These are phyloP conservation scores for Trichacis sp. DNA, from an alignment of 2,888 invertebrate species.

Conservation along the genomic window DNA sequence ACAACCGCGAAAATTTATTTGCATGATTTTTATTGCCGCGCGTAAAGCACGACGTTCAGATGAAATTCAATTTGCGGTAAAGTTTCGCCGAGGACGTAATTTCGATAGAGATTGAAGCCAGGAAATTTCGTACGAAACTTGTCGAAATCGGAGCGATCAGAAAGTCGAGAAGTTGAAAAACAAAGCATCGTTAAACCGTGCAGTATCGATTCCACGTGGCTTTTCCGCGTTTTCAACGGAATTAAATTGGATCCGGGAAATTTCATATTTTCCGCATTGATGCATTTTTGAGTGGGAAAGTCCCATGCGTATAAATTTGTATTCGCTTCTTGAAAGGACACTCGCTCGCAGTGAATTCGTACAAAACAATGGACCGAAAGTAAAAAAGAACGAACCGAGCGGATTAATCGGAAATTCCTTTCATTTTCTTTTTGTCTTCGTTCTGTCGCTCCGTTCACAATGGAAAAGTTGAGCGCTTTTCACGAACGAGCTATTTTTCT, in stretches of 20 bases:
- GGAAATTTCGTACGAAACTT: too few relatives aligned
- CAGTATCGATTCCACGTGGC: too few relatives aligned
- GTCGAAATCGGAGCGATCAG: too few relatives aligned
- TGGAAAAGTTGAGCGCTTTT: neutral
- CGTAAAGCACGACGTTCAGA: neutral
- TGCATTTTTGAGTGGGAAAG: neutral
- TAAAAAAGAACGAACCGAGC: neutral
- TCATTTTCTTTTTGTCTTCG: neutral
- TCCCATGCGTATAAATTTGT: too few relatives aligned
- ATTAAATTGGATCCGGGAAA: neutral
- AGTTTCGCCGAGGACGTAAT: neutral
- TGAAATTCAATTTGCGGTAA: neutral
- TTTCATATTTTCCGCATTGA: neutral
- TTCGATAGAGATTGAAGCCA: neutral
- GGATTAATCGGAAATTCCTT: neutral
- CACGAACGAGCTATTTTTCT: neutral
- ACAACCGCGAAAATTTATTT: neutral
- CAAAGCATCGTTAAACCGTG: too few relatives aligned
- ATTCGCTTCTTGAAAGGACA: too few relatives aligned
- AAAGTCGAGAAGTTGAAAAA: too few relatives aligned
- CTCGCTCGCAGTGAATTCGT: too few relatives aligned
- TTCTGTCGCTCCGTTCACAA: neutral
- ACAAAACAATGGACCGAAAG: too few relatives aligned
- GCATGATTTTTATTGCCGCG: slow-evolving; percentile 4
- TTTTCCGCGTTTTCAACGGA: neutral